phyloP scores from a whole-genome alignment of 2,888 invertebrate species.

The Gerris lacustris region DNA sequence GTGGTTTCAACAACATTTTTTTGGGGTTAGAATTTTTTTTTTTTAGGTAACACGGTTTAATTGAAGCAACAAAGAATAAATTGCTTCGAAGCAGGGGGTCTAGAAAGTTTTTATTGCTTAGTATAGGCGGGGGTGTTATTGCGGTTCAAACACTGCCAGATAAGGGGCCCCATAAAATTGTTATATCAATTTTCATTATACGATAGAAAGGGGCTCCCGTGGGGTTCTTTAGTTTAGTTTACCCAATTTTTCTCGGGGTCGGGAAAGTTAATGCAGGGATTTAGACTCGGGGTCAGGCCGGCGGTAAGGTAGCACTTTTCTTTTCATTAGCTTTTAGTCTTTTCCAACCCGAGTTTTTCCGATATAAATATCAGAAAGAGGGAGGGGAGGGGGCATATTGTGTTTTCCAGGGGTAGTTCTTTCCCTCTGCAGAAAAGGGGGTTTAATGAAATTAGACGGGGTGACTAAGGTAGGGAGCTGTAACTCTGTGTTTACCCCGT shows the following conservation, averaged over 20 bases:
- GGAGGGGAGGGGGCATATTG: neutral
- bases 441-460: neutral
- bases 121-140: neutral
- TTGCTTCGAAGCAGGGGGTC: too few relatives aligned
- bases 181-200: slow-evolving; percentile 2
- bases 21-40: too few relatives aligned
- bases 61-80: too few relatives aligned
- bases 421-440: neutral
- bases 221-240: neutral
- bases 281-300: neutral
- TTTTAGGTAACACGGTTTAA: too few relatives aligned
- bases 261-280: neutral
- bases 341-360: neutral
- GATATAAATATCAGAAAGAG: neutral
- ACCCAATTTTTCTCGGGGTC: neutral
- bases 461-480: neutral
- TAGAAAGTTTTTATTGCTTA: neutral
- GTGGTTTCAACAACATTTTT: too few relatives aligned
- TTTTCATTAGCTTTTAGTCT: slow-evolving; percentile 3
- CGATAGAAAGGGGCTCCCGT: neutral
- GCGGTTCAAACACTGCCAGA: neutral
- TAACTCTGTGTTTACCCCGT: neutral
- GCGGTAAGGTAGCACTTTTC: slow-evolving; percentile 1
- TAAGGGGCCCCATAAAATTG: slow-evolving; percentile 1
- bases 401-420: neutral